A percentile compares a stretch with the other conserved stretches of the same genome.
Conservation (phyloP, 1,140 invertebrate genomes). For the Camponotus pennsylvanicus region DNA sequence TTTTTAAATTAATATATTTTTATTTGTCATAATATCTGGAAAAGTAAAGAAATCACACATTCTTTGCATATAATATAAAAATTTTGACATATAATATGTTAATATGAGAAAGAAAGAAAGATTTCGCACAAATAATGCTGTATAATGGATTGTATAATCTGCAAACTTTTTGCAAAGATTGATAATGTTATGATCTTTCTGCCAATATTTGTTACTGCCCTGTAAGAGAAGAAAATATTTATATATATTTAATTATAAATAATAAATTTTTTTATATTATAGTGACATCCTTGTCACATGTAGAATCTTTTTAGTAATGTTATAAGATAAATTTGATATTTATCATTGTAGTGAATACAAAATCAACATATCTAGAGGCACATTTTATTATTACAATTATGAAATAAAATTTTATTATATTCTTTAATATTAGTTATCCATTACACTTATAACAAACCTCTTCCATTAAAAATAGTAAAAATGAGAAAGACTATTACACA, state of each 20-base stretch:
- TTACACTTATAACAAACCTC: slow-evolving; percentile 10
- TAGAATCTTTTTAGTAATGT: slow-evolving; percentile 32
- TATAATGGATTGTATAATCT: slow-evolving; percentile 19
- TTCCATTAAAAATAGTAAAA: too few relatives aligned
- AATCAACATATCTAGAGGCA: slow-evolving; percentile 41
- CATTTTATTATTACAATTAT: slow-evolving; percentile 53
- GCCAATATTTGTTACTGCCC: slow-evolving; percentile 51
- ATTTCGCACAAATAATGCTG: slow-evolving; percentile 35
- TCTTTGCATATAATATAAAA: background rate
- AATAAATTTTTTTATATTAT: slow-evolving; percentile 18
- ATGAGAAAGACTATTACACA: too few relatives aligned
- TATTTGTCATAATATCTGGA: background rate
- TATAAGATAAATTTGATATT: slow-evolving; percentile 48
- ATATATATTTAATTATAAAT: slow-evolving; percentile 22
- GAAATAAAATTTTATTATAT: slow-evolving; percentile 54
- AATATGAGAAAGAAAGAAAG: background rate
- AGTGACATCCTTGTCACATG: slow-evolving; percentile 18
- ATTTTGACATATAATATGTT: background rate
- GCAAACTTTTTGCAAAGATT: slow-evolving; percentile 26
- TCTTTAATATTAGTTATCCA: background rate
- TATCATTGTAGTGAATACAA: slow-evolving; percentile 23
- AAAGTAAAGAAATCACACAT: background rate
- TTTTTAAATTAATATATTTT: background rate
- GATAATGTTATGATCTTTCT: slow-evolving; percentile 35
- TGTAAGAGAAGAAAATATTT: slow-evolving; percentile 6